Evolutionary conservation across 2,113 vertebrate genomes (phyloP), one percentile per base, ranked within the genome.

Genomic region (Triplophysa rosa): DNA sequence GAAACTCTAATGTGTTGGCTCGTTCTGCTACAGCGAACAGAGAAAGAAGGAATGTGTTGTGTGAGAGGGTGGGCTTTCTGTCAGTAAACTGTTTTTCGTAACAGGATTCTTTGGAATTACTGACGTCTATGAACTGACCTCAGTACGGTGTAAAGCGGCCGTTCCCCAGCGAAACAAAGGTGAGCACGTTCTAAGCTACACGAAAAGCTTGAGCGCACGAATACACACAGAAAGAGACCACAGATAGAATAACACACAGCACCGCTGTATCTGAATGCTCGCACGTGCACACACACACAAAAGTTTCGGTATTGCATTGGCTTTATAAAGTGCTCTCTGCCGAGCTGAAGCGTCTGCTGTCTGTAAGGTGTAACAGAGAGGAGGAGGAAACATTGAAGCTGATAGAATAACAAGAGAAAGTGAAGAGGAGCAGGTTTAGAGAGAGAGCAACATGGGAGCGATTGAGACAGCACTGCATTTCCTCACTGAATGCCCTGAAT

Each of bases 351-450:
- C 33, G 33, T 68, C 29, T 67, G 40, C 42, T 49, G 58, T n/a
- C 49, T 64, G 42, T 72, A 59, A 24, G 49, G 49, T 63, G 33
- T 52, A 81, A 79, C 82, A 84, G 80, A 82, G 84, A 87, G 83
- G 84, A 87, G 83, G 82, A 85, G 86, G 84, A 86, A 86, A 77
- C 65, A 42, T 69, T 82, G 67, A 66, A 69, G 64, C 19, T 82
- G 66, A 70, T 49, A 84, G 84, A 85, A 80, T 62, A 73, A 78
- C 59, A 82, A 58, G 4, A 11, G 14, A 37, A 33, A 52, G 49
- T 52, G 49, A 61, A 14, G 59, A 69, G n/a, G 21, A 74, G 23
- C 10, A 19, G 14, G 23, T 33, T 61, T 14, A 67, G 23, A 67
- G 67, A 67, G 67, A 62, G 78, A 65, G 58, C 49, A 17, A 52